Percentiles rank a stretch among this genome's conserved stretches.
Conservation (phyloP, 2,797 vertebrate species). For the Zenarchopterus dispar region DNA sequence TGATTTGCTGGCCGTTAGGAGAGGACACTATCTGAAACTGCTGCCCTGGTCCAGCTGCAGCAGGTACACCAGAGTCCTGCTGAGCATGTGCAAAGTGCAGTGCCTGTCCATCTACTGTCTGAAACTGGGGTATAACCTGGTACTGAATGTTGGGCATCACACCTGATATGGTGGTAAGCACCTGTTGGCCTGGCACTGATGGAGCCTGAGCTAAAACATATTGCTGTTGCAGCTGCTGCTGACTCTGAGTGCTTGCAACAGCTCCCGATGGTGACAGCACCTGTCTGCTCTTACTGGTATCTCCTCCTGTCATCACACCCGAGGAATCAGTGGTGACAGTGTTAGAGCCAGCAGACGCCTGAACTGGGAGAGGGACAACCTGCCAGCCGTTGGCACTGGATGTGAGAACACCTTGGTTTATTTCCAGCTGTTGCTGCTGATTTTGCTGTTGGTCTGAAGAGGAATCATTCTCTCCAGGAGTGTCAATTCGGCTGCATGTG, state of each 20-base stretch:
- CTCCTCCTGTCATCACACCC: constrained; percentile 72
- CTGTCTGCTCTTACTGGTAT: constrained; percentile 63
- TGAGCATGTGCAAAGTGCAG: constrained; percentile 89
- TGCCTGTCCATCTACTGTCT: constrained; percentile 94
- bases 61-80: constrained; percentile 72
- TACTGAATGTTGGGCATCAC: constrained; percentile 96
- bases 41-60: constrained; percentile 65
- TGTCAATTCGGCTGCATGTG: constrained; percentile 97
- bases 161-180: constrained; percentile 90
- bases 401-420: constrained; percentile 87
- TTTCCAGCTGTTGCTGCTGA: constrained; percentile 84
- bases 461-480: constrained; percentile 88
- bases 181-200: constrained; percentile 90
- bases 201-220: constrained; percentile 89
- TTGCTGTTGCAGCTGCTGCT: constrained; percentile 84
- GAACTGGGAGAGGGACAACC: constrained; percentile 85
- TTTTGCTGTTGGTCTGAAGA: constrained; percentile 80
- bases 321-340: constrained; percentile 76
- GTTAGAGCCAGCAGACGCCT: constrained; percentile 76
- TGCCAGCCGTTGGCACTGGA: constrained; percentile 94
- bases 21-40: constrained; percentile 86
- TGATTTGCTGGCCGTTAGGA: constrained; percentile 87
- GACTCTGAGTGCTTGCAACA: constrained; percentile 75
- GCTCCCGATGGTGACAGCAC: constrained; percentile 51
- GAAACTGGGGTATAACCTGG: constrained; percentile 97